Percentiles rank a stretch among this genome's conserved stretches.
Evolutionary conservation across 1,140 invertebrate genomes (phyloP).

Genomic region (honey bee (Apis mellifera)): DNA sequence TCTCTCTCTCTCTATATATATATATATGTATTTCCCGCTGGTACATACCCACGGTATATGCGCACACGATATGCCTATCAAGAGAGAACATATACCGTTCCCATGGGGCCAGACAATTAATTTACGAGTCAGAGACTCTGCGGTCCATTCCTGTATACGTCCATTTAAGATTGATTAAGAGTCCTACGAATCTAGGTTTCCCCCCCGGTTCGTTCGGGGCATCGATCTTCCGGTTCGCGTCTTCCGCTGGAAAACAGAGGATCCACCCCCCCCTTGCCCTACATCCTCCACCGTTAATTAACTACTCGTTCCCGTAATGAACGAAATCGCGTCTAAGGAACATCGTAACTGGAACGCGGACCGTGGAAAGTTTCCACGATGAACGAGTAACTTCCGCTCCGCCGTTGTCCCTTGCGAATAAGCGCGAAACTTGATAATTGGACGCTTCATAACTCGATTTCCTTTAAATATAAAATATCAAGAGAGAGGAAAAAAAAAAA

Average conservation of each 20-base stretch:
- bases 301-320: constrained; percentile 36
- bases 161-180: constrained; percentile 69
- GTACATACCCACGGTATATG: not conserved
- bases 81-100: constrained; percentile 18
- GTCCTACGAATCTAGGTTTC: constrained; percentile 41
- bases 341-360: constrained; percentile 6
- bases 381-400: not conserved
- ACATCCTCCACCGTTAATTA: constrained; percentile 25
- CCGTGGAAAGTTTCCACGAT: constrained; percentile 26
- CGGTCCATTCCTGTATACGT: constrained; percentile 49
- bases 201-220: not conserved
- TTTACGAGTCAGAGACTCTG: constrained; percentile 58
- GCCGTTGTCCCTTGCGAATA: not conserved
- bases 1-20: not conserved
- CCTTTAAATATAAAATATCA: not conserved
- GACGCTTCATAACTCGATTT: not conserved
- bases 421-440: constrained; percentile 1
- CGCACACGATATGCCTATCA: not conserved
- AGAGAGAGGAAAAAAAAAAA: not conserved
- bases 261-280: not conserved
- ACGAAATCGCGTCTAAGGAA: constrained; percentile 18
- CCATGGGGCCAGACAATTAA: constrained; percentile 64
- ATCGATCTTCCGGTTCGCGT: constrained; percentile 29
- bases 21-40: not conserved
- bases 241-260: constrained; percentile 17